Evolutionary conservation across 2,888 invertebrate genomes (phyloP).

Genomic region (Hypomecis punctinalis): DNA sequence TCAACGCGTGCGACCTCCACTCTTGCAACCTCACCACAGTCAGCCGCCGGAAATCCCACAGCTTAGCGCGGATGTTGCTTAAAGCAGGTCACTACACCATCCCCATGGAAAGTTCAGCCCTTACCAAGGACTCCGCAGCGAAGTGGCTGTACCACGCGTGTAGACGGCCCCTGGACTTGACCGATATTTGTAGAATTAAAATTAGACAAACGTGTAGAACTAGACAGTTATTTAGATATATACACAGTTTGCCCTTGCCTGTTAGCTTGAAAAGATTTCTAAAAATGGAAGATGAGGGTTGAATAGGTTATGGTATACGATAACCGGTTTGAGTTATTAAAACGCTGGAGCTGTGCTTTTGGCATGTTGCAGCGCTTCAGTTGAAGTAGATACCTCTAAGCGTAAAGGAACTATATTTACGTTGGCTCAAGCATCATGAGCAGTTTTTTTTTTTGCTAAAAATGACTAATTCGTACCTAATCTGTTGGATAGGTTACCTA

Average conservation of each 20-base stretch:
- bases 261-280: constrained; percentile 83
- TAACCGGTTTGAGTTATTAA: not conserved
- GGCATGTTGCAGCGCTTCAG: constrained; percentile 4
- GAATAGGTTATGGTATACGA: constrained; percentile 11
- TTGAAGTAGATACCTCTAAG: not conserved
- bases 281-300: constrained; percentile 81
- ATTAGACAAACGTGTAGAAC: constrained; percentile 68
- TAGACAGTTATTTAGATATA: constrained; percentile 68
- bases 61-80: constrained; percentile 68
- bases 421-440: too few relatives aligned
- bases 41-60: constrained; percentile 64
- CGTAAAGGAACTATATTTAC: not conserved
- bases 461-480: too few relatives aligned
- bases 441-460: too few relatives aligned
- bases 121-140: constrained; percentile 48
- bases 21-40: constrained; percentile 84
- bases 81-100: constrained; percentile 70
- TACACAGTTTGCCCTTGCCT: constrained; percentile 81
- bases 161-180: constrained; percentile 79
- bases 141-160: constrained; percentile 72
- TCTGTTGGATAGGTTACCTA: too few relatives aligned
- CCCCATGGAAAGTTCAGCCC: constrained; percentile 37
- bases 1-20: constrained; percentile 85
- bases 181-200: constrained; percentile 85
- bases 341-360: not conserved